Conservation (phyloP, 2,113 vertebrate genomes). For the Spheniscus mendiculus region DNA sequence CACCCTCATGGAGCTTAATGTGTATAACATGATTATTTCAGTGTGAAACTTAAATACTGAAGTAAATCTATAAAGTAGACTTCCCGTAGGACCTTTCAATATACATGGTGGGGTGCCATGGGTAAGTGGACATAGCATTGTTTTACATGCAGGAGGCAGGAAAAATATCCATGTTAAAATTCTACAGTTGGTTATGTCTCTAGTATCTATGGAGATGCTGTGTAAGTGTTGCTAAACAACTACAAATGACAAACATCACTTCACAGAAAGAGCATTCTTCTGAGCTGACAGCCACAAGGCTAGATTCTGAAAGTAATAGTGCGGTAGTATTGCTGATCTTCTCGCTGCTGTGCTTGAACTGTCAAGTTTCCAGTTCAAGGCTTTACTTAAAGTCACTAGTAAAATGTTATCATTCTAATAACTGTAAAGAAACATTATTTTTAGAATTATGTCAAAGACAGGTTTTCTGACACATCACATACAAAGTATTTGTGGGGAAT, state of each 20-base stretch:
- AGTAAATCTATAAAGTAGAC: background rate
- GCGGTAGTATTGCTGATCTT: background rate
- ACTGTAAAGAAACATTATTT: background rate
- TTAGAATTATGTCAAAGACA: background rate
- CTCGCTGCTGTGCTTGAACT: background rate
- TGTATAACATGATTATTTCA: background rate
- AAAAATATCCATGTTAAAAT: background rate
- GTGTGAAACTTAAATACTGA: background rate
- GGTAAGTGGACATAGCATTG: background rate
- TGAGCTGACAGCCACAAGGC: background rate
- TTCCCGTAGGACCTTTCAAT: background rate
- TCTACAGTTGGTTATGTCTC: background rate
- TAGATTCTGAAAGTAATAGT: background rate
- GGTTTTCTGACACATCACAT: background rate
- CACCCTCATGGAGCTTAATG: background rate
- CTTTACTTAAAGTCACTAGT: background rate
- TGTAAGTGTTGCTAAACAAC: background rate
- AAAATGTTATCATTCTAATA: background rate
- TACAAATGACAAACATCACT: background rate
- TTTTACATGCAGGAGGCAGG: background rate
- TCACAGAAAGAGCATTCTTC: background rate
- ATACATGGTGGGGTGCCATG: rapidly evolving
- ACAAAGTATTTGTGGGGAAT: background rate
- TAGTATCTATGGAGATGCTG: background rate
- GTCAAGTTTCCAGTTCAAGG: background rate